A percentile compares a stretch with the other conserved stretches of the same genome.
Evolutionary conservation across 2,888 invertebrate species (phyloP).

Genomic region (Drosophila tanythrix): DNA sequence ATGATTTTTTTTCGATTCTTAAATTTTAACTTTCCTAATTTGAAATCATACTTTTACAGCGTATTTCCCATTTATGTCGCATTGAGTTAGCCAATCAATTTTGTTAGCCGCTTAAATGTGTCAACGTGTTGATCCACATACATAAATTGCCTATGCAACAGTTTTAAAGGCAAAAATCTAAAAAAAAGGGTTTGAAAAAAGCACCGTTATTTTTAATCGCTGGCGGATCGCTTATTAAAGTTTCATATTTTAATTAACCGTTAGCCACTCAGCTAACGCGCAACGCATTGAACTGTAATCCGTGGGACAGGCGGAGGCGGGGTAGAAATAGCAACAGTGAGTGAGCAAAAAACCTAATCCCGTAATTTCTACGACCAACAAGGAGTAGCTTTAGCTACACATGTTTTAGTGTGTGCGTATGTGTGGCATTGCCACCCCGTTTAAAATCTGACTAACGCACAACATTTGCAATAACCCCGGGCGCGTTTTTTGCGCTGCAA

Average conservation of each 20-base stretch:
- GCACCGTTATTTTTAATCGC: conserved; percentile 26
- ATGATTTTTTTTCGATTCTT: background rate
- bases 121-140: conserved; percentile 40
- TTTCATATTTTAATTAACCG: conserved; percentile 76
- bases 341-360: conserved; percentile 76
- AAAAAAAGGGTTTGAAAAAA: conserved; percentile 24
- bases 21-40: background rate
- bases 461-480: conserved; percentile 73
- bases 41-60: background rate
- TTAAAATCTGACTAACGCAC: conserved; percentile 79
- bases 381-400: conserved; percentile 11
- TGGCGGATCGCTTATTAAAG: conserved; percentile 58
- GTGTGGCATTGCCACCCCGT: conserved; percentile 41
- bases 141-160: conserved; percentile 57
- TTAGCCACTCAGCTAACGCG: conserved; percentile 24
- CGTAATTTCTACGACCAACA: conserved; percentile 80
- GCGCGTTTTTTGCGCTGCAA: conserved; percentile 63
- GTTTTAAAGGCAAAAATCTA: conserved; percentile 52
- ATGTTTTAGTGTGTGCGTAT: conserved; percentile 9
- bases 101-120: conserved; percentile 63
- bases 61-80: conserved; percentile 2
- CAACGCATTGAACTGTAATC: conserved; percentile 71
- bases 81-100: conserved; percentile 50
- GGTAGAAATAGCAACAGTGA: conserved; percentile 3
- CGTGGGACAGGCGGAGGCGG: conserved; percentile 12